Conservation (phyloP, 2,888 invertebrate species). For the Noctuana brunneofusca region DNA sequence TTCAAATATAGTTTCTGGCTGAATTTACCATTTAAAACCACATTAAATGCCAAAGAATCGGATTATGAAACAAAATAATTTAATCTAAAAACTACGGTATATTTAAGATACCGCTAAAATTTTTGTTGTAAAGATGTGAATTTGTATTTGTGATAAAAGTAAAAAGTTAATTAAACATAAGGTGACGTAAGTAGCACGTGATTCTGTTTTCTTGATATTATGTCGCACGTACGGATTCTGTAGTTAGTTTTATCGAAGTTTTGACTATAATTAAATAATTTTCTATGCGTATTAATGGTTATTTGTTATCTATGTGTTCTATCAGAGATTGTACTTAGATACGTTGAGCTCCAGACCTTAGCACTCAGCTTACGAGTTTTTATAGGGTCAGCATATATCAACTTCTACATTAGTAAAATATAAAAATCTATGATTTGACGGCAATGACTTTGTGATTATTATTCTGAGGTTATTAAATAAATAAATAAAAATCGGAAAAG, state of each 20-base stretch:
- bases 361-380: too few relatives aligned
- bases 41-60: not conserved
- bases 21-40: slow-evolving; percentile 7
- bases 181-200: slow-evolving; percentile 13
- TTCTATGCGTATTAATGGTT: too few relatives aligned
- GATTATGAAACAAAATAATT: not conserved
- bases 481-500: too few relatives aligned
- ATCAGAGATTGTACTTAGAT: too few relatives aligned
- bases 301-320: too few relatives aligned
- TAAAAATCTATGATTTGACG: too few relatives aligned
- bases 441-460: too few relatives aligned
- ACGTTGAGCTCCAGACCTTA: too few relatives aligned
- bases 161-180: slow-evolving; percentile 14
- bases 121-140: slow-evolving; percentile 14
- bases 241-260: too few relatives aligned
- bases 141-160: slow-evolving; percentile 2
- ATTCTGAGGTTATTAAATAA: too few relatives aligned
- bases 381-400: too few relatives aligned
- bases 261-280: not conserved
- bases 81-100: not conserved
- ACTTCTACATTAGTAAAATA: too few relatives aligned
- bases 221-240: not conserved
- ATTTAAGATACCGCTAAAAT: not conserved
- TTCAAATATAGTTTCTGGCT: not conserved
- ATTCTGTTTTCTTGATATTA: not conserved